A percentile compares a stretch with the other conserved stretches of the same genome.
These are phyloP conservation scores for Cnemophilus loriae DNA, from an alignment of 2,113 vertebrate genomes.

Conservation along the genomic window DNA sequence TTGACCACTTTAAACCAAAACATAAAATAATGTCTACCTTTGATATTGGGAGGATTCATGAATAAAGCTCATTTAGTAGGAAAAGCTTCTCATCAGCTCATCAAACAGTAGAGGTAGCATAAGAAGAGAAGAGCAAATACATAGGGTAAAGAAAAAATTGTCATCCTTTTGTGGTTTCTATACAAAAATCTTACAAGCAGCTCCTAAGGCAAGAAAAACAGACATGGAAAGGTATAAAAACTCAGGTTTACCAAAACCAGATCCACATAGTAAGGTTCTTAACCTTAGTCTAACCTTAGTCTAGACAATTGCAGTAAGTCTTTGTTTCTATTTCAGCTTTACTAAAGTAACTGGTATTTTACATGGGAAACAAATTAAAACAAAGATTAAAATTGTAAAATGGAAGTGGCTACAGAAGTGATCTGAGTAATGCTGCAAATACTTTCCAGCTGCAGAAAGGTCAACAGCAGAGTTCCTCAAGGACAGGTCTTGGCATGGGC, in stretches of 20 bases:
- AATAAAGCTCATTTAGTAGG: background rate
- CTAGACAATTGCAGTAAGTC: background rate
- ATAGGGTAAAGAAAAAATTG: background rate
- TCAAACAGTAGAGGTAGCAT: background rate
- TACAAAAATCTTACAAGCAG: background rate
- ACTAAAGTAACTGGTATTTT: background rate
- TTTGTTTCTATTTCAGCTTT: background rate
- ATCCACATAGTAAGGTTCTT: background rate
- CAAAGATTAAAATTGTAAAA: background rate
- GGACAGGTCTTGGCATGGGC: background rate
- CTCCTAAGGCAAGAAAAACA: background rate
- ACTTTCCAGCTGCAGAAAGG: slow-evolving; percentile 6
- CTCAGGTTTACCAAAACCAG: background rate
- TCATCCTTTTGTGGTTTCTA: background rate
- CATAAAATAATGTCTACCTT: no score
- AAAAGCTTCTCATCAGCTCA: background rate
- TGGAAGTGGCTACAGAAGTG: background rate
- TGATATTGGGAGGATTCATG: background rate
- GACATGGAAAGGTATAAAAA: background rate
- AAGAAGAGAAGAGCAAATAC: background rate
- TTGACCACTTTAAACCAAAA: background rate
- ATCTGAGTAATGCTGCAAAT: slow-evolving; percentile 1
- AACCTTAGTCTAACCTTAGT: background rate
- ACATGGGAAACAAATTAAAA: background rate
- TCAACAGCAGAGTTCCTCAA: slow-evolving; percentile 13